Conservation (phyloP, 2,113 vertebrate species). For the Ranitomeya variabilis region DNA sequence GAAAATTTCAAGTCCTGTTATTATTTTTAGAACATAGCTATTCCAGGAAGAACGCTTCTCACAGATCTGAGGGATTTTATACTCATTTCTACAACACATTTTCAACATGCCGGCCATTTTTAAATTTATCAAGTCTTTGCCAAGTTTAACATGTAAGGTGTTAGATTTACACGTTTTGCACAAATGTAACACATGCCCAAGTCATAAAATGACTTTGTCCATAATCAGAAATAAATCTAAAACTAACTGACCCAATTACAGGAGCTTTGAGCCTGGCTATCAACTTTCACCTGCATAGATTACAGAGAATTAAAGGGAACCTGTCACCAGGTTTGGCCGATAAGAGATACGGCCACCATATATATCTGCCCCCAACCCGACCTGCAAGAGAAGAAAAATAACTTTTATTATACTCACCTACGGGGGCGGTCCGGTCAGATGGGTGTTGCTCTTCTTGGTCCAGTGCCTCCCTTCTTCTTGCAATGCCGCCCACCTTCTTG, state of each 20-base stretch:
- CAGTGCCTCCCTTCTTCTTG: too few relatives aligned
- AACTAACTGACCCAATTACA: conserved; percentile 17
- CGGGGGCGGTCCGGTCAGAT: too few relatives aligned
- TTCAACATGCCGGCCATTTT: background rate
- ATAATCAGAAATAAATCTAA: conserved; percentile 28
- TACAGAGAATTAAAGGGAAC: background rate
- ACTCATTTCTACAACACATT: background rate
- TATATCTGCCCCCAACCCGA: too few relatives aligned
- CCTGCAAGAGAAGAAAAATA: too few relatives aligned
- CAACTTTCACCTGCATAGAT: background rate
- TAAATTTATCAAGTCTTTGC: background rate
- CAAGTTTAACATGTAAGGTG: conserved; percentile 49
- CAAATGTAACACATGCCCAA: background rate
- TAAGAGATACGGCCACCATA: too few relatives aligned
- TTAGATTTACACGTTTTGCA: background rate
- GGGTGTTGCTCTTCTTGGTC: too few relatives aligned
- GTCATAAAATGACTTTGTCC: conserved; percentile 20
- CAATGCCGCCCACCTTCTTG: too few relatives aligned
- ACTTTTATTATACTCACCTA: too few relatives aligned
- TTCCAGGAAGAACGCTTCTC: background rate
- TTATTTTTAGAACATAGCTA: conserved; percentile 1
- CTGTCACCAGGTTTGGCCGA: too few relatives aligned
- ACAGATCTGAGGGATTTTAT: background rate
- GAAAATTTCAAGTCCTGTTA: background rate
- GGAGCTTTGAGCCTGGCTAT: background rate